phyloP scores from a whole-genome alignment of 2,113 vertebrate species.

The Gallinago media region DNA sequence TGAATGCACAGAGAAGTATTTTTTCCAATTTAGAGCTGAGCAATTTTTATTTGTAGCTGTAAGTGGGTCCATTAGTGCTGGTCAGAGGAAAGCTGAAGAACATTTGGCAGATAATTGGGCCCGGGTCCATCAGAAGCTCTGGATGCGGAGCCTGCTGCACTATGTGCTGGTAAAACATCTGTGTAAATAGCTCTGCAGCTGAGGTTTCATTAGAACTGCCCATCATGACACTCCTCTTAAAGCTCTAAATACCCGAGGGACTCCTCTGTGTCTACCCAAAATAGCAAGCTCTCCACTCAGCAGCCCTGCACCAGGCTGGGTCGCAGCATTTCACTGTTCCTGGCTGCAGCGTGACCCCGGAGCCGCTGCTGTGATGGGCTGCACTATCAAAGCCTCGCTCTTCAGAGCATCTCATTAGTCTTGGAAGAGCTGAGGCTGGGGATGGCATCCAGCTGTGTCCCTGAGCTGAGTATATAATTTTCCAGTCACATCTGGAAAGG shows the following conservation, averaged over 20 bases:
- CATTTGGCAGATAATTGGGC: conserved; percentile 51
- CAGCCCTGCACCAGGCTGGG: neutral
- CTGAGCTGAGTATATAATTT: neutral
- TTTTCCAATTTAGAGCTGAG: conserved; percentile 11
- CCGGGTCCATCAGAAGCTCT: conserved; percentile 14
- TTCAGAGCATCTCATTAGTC: neutral
- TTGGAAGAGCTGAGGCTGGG: neutral
- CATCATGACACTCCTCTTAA: neutral
- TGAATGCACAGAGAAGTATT: neutral
- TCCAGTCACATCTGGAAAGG: conserved; percentile 18
- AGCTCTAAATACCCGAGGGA: neutral
- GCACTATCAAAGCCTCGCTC: neutral
- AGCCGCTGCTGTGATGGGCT: neutral
- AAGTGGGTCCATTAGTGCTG: conserved; percentile 18
- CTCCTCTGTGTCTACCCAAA: neutral
- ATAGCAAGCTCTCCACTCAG: neutral
- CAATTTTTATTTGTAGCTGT: conserved; percentile 23
- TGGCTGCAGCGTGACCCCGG: neutral
- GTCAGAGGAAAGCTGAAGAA: conserved; percentile 26
- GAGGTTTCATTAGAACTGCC: conserved; percentile 34
- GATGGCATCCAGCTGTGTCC: neutral
- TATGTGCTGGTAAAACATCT: neutral
- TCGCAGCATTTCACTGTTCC: neutral
- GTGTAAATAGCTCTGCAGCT: conserved; percentile 22
- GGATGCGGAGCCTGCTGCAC: neutral